Percentiles rank a stretch among this genome's conserved stretches.
Conservation (phyloP, 2,888 invertebrate genomes). For the Dicycla oo region DNA sequence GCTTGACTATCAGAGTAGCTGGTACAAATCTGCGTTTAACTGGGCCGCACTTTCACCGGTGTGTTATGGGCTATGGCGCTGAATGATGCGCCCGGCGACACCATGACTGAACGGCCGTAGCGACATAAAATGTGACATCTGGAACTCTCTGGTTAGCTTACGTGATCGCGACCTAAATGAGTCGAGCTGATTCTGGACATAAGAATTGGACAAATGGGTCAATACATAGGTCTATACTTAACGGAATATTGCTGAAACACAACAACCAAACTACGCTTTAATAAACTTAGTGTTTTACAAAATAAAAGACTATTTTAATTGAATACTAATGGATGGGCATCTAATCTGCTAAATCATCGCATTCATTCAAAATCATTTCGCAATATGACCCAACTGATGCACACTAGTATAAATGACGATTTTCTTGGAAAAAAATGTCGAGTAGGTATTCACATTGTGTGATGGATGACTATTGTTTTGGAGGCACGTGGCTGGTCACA, state of each 20-base stretch:
- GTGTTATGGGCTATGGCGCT: slow-evolving; percentile 61
- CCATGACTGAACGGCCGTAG: slow-evolving; percentile 19
- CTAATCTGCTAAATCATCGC: slow-evolving; percentile 23
- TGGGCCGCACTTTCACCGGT: slow-evolving; percentile 64
- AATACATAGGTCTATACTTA: background rate
- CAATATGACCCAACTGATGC: slow-evolving; percentile 42
- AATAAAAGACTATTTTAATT: background rate
- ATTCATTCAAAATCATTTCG: slow-evolving; percentile 41
- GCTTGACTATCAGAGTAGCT: slow-evolving; percentile 33
- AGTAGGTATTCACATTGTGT: slow-evolving; percentile 23
- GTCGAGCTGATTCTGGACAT: background rate
- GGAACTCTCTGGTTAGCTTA: slow-evolving; percentile 5
- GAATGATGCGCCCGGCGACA: slow-evolving; percentile 46
- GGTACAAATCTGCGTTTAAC: slow-evolving; percentile 43
- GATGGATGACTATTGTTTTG: slow-evolving; percentile 38
- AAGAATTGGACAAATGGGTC: background rate
- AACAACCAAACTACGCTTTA: background rate
- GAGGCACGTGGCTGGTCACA: slow-evolving; percentile 63
- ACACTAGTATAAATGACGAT: slow-evolving; percentile 23
- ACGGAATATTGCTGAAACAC: slow-evolving; percentile 4
- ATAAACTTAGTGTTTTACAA: background rate
- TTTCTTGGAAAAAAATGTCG: slow-evolving; percentile 26
- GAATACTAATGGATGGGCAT: background rate
- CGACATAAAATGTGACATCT: slow-evolving; percentile 6
- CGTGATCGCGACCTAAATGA: background rate